phyloP scores from a whole-genome alignment of 2,113 vertebrate species.

The Apeltes quadracus region DNA sequence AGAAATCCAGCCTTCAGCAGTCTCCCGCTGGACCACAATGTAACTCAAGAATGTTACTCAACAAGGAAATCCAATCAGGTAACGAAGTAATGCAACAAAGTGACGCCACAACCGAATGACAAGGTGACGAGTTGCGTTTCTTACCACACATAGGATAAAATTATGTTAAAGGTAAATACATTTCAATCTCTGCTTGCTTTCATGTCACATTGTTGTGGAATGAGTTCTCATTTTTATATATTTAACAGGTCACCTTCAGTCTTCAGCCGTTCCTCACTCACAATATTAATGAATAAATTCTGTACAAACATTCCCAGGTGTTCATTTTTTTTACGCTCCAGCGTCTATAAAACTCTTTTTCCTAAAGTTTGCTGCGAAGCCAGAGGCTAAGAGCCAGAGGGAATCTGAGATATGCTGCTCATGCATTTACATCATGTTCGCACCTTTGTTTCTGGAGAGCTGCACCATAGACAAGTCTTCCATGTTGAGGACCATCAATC shows the following conservation, averaged over 20 bases:
- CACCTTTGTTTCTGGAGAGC: background rate
- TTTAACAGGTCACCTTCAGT: constrained; percentile 25
- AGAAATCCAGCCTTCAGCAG: too few relatives aligned
- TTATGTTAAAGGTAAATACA: constrained; percentile 2
- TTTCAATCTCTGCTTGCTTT: background rate
- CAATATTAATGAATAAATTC: constrained; percentile 24
- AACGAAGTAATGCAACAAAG: too few relatives aligned
- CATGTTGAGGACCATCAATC: constrained; percentile 14
- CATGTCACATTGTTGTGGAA: background rate
- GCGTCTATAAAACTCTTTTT: constrained; percentile 25
- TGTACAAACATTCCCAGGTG: background rate
- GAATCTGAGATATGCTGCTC: constrained; percentile 11
- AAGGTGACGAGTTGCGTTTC: too few relatives aligned
- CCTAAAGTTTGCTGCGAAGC: constrained; percentile 17
- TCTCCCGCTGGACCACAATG: too few relatives aligned
- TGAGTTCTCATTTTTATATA: constrained; percentile 6
- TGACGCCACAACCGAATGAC: too few relatives aligned
- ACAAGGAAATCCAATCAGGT: too few relatives aligned
- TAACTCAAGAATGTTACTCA: too few relatives aligned
- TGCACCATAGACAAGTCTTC: constrained; percentile 13
- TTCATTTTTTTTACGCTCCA: background rate
- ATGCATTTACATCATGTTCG: constrained; percentile 29
- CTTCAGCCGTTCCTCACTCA: constrained; percentile 1
- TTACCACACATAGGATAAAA: background rate
- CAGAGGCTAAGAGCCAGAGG: constrained; percentile 28